Evolutionary conservation across 2,888 invertebrate genomes (phyloP).

Genomic region (Icerya purchasi): DNA sequence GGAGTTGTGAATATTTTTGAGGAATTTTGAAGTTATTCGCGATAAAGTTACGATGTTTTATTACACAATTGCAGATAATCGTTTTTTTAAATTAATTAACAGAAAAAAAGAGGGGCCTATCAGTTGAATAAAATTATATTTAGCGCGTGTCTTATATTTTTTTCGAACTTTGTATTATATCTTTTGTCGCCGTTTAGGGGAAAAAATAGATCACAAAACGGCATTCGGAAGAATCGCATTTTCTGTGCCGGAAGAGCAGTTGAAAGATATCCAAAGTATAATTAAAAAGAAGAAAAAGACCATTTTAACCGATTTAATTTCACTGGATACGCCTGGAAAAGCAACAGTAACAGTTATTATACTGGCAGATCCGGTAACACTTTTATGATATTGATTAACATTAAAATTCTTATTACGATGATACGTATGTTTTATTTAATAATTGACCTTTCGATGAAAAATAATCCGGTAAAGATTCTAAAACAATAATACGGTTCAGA

Average conservation of each 20-base stretch:
- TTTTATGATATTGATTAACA: too few relatives aligned
- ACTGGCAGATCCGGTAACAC: constrained; percentile 71
- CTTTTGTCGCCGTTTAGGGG: constrained; percentile 32
- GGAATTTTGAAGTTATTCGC: too few relatives aligned
- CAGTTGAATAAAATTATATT: neutral
- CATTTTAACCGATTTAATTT: constrained; percentile 71
- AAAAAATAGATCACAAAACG: constrained; percentile 54
- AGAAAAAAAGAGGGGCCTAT: neutral
- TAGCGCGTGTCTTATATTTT: neutral
- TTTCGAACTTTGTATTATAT: neutral
- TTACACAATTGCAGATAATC: too few relatives aligned
- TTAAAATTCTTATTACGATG: too few relatives aligned
- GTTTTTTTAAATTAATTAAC: neutral
- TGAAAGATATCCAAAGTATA: constrained; percentile 49
- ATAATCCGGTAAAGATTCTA: too few relatives aligned
- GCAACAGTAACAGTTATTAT: constrained; percentile 91
- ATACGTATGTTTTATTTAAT: too few relatives aligned
- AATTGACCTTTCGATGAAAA: too few relatives aligned
- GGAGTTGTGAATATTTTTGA: too few relatives aligned
- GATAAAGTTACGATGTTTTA: too few relatives aligned
- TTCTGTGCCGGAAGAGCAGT: constrained; percentile 55
- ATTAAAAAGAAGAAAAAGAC: constrained; percentile 46
- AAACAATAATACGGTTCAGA: too few relatives aligned
- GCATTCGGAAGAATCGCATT: constrained; percentile 93
- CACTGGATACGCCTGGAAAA: constrained; percentile 92